Evolutionary conservation across 2,888 invertebrate species (phyloP), one percentile per base, ranked within the genome.

Genomic region (Cephus nigrinus): DNA sequence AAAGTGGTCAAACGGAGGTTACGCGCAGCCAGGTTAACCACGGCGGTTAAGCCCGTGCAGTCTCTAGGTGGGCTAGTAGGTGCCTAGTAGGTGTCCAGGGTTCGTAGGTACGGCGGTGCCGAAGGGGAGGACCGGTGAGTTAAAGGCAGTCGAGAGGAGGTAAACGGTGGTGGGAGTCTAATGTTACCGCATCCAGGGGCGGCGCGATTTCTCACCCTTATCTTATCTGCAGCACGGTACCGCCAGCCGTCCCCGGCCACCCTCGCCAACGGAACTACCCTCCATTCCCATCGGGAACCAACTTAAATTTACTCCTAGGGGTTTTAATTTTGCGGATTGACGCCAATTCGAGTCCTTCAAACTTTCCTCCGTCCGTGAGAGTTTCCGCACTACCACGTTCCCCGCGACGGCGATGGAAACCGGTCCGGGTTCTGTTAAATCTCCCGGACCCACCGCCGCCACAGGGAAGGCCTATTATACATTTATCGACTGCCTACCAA

Each of bases 141-240:
- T 76, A 69, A 55, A 32, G n/a, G 33, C 72, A 72, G 71, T 69
- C 35, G 40, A 15, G 40, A 55, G 72, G 76, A 69, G 76, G 71
- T 76, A 76, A 76, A 71, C 33, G 72, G 73, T 76, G 68, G 68
- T 73, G 68, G 55, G 77, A 76, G 80, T 82, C 76, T 75, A 80
- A 76, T 77, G 78, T 78, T 78, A 80, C 74, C 73, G 86, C 88
- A 89, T 88, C 87, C 88, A 88, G 84, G 84, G 87, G 87, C 87
- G 85, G 83, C 83, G 85, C 88, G 89, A 90, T 90, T 90, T 90
- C 89, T 89, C 89, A 90, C 86, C 87, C 88, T 90, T 90, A 90
- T 90, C 90, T 90, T 90, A 90, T 89, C 90, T 86, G 77, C 55
- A 55, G 23, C 55, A 55, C 55, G n/a, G 30, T 31, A 74, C 76